These are phyloP conservation scores for Perizoma affinitatum DNA, from an alignment of 2,888 invertebrate genomes.

Conservation along the genomic window DNA sequence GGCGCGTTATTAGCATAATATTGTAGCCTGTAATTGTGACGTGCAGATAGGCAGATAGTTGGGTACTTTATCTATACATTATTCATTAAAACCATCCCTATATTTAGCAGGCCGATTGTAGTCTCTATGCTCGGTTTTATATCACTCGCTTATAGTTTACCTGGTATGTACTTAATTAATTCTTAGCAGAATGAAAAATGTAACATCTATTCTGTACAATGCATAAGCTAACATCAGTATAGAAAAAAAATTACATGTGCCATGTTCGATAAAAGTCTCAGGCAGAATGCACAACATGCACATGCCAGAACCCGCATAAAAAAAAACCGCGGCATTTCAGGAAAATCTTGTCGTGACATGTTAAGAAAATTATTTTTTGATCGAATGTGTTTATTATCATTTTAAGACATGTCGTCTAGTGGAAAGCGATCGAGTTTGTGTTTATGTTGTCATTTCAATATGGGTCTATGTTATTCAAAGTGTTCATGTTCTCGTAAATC, in stretches of 20 bases:
- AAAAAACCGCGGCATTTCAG: constrained; percentile 40
- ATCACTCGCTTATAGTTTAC: too few relatives aligned
- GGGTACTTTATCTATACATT: too few relatives aligned
- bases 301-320: constrained; percentile 12
- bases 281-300: constrained; percentile 17
- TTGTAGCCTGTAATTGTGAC: neutral
- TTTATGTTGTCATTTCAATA: constrained; percentile 50
- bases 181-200: too few relatives aligned
- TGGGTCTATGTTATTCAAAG: constrained; percentile 68
- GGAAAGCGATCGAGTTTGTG: constrained; percentile 43
- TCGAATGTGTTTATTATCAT: constrained; percentile 20
- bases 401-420: constrained; percentile 51
- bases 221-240: too few relatives aligned
- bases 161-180: too few relatives aligned
- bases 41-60: too few relatives aligned
- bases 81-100: too few relatives aligned
- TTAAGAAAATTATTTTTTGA: constrained; percentile 27
- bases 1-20: constrained; percentile 11
- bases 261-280: too few relatives aligned
- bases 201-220: neutral
- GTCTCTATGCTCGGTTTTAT: too few relatives aligned
- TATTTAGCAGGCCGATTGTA: too few relatives aligned
- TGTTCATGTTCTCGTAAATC: constrained; percentile 51
- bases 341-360: constrained; percentile 55
- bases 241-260: too few relatives aligned